Conservation (phyloP, 2,113 vertebrate genomes). For the Oncorhynchus gorbuscha region DNA sequence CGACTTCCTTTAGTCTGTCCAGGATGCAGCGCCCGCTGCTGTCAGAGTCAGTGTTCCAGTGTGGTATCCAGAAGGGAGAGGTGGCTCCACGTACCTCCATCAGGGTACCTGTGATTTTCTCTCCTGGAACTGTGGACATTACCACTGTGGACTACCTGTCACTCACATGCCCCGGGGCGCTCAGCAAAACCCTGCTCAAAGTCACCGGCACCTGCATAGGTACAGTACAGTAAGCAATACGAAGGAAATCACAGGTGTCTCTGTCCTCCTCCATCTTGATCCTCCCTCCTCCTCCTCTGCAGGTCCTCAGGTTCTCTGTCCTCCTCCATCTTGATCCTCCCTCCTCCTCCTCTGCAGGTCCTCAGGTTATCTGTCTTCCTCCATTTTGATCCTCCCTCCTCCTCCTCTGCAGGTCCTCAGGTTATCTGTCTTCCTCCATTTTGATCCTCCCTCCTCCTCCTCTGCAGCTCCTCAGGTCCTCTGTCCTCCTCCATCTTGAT, state of each 20-base stretch:
- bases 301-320: too few relatives aligned
- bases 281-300: too few relatives aligned
- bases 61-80: constrained; percentile 55
- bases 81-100: constrained; percentile 72
- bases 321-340: too few relatives aligned
- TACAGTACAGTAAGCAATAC: constrained; percentile 52
- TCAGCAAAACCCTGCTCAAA: constrained; percentile 78
- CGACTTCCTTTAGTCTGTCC: constrained; percentile 76
- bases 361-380: too few relatives aligned
- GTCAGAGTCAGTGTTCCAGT: constrained; percentile 76
- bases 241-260: not conserved
- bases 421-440: too few relatives aligned
- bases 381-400: too few relatives aligned
- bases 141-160: constrained; percentile 82
- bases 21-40: constrained; percentile 38
- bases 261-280: too few relatives aligned
- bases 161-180: constrained; percentile 69
- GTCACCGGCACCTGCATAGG: constrained; percentile 82
- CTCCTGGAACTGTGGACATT: constrained; percentile 74
- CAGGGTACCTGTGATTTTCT: constrained; percentile 72
- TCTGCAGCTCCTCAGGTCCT: too few relatives aligned
- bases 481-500: too few relatives aligned
- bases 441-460: too few relatives aligned
- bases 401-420: too few relatives aligned
- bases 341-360: too few relatives aligned